These are phyloP conservation scores for Tichodroma muraria DNA, from an alignment of 2,113 vertebrate species.

Conservation along the genomic window DNA sequence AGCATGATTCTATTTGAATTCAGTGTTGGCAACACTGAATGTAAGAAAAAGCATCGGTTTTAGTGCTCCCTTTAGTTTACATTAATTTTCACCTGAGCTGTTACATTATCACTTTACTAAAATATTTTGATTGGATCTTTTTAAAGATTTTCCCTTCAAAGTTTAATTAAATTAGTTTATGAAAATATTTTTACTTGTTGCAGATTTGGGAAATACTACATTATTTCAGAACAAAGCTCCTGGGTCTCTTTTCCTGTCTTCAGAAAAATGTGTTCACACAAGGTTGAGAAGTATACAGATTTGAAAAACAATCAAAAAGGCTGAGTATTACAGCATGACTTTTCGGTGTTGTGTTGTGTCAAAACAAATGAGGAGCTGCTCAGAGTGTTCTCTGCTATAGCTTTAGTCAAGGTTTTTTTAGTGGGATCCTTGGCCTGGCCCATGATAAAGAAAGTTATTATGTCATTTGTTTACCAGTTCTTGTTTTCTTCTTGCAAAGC, in stretches of 20 bases:
- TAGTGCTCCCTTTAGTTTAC: not conserved
- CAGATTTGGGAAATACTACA: not conserved
- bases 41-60: not conserved
- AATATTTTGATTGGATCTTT: not conserved
- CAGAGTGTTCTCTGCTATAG: not conserved
- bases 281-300: not conserved
- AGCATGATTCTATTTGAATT: not conserved
- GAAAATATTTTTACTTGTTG: not conserved
- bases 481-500: not conserved
- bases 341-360: not conserved
- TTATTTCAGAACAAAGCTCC: not conserved
- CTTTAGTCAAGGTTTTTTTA: not conserved
- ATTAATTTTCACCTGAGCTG: not conserved
- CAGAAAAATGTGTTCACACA: not conserved
- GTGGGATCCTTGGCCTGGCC: not conserved
- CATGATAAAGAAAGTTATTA: not conserved
- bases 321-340: not conserved
- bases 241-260: not conserved
- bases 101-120: not conserved
- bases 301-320: not conserved
- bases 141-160: not conserved
- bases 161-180: not conserved
- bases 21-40: not conserved
- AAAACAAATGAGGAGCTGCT: not conserved
- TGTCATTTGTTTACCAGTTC: not conserved